Conservation (phyloP, 2,888 invertebrate species). For the Watsonalla binaria region DNA sequence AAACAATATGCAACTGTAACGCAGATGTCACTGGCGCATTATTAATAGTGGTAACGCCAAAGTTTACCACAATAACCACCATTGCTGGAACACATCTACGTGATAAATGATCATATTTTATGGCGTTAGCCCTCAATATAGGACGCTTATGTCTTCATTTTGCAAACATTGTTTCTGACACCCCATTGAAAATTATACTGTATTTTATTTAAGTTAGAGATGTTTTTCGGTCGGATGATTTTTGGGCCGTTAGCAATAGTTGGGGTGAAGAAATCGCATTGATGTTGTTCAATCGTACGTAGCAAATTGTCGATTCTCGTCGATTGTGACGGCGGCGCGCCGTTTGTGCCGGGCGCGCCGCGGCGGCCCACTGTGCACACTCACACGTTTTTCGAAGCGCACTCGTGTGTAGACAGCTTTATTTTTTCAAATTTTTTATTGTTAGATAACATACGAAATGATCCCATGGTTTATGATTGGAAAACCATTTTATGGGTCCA, state of each 20-base stretch:
- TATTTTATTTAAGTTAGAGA: slow-evolving; percentile 9
- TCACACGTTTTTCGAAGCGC: slow-evolving; percentile 45
- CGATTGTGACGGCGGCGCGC: slow-evolving; percentile 59
- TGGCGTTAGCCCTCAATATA: slow-evolving; percentile 65
- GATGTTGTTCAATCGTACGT: slow-evolving; percentile 72
- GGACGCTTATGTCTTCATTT: slow-evolving; percentile 68
- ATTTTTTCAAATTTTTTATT: slow-evolving; percentile 16
- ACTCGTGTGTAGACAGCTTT: slow-evolving; percentile 40
- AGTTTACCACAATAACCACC: slow-evolving; percentile 71
- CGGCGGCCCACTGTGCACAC: slow-evolving; percentile 38
- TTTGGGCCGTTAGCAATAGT: slow-evolving; percentile 36
- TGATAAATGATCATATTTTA: slow-evolving; percentile 77
- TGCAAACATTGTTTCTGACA: slow-evolving; percentile 31
- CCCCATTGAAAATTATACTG: slow-evolving; percentile 14
- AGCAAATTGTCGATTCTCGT: slow-evolving; percentile 74
- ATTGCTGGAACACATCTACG: slow-evolving; percentile 62
- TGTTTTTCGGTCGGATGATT: slow-evolving; percentile 11
- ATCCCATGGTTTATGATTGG: slow-evolving; percentile 5
- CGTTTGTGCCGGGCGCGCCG: slow-evolving; percentile 41
- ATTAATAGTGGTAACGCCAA: slow-evolving; percentile 69
- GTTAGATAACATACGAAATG: slow-evolving; percentile 7
- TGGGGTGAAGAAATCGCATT: slow-evolving; percentile 67
- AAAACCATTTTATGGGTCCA: slow-evolving; percentile 6
- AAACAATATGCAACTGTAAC: slow-evolving; percentile 48
- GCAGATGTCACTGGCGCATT: slow-evolving; percentile 65